Base-by-base conservation (phyloP, 2,888 invertebrate genomes). In the Toxonevra muliebris region DNA sequence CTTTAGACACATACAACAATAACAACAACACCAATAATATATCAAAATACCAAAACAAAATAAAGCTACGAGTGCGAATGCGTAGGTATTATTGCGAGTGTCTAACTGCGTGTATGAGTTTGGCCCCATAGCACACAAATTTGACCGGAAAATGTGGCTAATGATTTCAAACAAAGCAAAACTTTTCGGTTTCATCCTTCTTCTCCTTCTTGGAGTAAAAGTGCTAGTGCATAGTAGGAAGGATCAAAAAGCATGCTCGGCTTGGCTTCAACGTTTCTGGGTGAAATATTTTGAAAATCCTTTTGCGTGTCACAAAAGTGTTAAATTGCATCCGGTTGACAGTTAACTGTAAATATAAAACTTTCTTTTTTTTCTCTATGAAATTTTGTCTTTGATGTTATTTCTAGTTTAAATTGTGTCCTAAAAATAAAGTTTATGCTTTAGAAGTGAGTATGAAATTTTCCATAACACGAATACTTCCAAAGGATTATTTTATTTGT, bases 271-370 rank as follows among this genome's bases (percentile, higher is more conserved):
- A 8, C 2, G 50, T 7, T 48, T 48, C 4, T 48, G 15, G 8
- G 50, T 48, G 53, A 30, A 30, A 30, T 30, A 30, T 30, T 30
- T 30, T 30, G 30, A 30, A 30, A 30, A 30, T 30, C 30, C 30
- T 30, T 30, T 30, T 2, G 30, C 19, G 53, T 60, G 66, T 17
- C 30, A 43, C n/a, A 42, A 9, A 9, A 41, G 67, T 63, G 60
- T 69, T 17, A 57, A 63, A 60, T 65, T 65, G 53, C 62, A 66
- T 71, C 67, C 69, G 69, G 71, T 62, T 63, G 63, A 59, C 40
- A 58, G 43, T 65, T 71, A 69, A 69, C 69, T 71, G 66, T 67
- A 61, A 30, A 54, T 15, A 48, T 15, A 48, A 48, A 48, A 15
- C 15, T 48, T 7, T 30, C 30, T 7, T 30, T 30, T 30, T 30